Conservation (phyloP, 2,113 vertebrate genomes). For the Heterocephalus glaber region DNA sequence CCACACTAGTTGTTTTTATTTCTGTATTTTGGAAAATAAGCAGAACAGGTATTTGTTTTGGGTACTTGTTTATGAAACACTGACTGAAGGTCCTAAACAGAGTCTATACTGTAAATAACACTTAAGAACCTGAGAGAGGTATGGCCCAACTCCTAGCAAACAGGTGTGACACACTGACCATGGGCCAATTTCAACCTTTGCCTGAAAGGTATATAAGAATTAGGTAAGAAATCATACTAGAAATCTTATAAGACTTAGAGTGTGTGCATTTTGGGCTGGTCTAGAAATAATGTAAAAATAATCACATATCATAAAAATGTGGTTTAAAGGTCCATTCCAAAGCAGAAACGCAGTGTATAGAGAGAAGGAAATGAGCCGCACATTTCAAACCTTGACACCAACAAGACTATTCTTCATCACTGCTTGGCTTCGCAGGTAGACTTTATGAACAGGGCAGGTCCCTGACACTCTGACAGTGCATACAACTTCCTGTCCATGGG, state of each 20-base stretch:
- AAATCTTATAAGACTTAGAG: background rate
- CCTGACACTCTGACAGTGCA: background rate
- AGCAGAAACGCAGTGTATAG: background rate
- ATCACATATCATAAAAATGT: background rate
- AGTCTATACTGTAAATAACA: constrained; percentile 54
- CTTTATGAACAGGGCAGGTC: background rate
- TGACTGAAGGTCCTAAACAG: background rate
- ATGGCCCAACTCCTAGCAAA: background rate
- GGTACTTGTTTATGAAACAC: constrained; percentile 56
- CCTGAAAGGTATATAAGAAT: constrained; percentile 49
- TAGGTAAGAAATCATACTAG: constrained; percentile 14
- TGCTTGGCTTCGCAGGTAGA: background rate
- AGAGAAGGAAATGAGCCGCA: background rate
- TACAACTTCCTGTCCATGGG: background rate
- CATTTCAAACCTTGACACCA: background rate
- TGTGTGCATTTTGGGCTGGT: background rate
- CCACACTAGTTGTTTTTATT: background rate
- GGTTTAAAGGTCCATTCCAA: background rate
- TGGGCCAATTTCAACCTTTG: constrained; percentile 59
- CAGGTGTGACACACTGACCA: background rate
- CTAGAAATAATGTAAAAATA: constrained; percentile 9
- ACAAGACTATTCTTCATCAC: background rate
- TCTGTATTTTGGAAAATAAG: constrained; percentile 54
- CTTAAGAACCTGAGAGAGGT: constrained; percentile 18
- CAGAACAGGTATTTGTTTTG: background rate